Evolutionary conservation across 2,888 invertebrate genomes (phyloP), one percentile per base, ranked within the genome.

Genomic region (Dromius quadrimaculatus): DNA sequence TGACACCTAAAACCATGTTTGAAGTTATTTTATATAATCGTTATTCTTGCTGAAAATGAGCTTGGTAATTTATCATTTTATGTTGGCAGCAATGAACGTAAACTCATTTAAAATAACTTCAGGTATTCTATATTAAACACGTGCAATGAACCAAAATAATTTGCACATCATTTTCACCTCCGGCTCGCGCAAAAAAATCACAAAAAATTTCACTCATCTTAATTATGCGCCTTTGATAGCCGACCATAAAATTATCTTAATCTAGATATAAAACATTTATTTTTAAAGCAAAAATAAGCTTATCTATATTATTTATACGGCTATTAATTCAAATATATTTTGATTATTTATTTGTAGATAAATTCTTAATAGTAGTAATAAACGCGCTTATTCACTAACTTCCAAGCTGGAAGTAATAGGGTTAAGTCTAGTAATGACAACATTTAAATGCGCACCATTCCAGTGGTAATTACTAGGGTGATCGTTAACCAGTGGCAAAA

Each of bases 361-460:
- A 54, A 54, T 54, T 41, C 41, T 41, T 19, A 54, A 23, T 23
- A 8, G 13, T 22, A 47, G 47, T 23, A 47, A 47, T 47, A 47
- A 47, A 47, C 11, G 47, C 11, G 23, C 50, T 54, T 54, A 13
- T 54, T 54, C 50, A 6, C 13, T 9, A 20, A 23, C 13, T 20
- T 23, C 23, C 23, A 11, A 9, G 11, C 34, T 17, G 59, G 9
- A 54, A 54, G 50, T 28, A 50, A 28, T 54, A 54, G 50, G 50
- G 50, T 8, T 15, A 11, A 41, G 28, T 8, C 50, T 28, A 41
- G 41, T 79, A 79, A 79, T 78, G 78, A 78, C 76, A 76, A 78
- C 78, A 78, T 79, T 78, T 78, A 78, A 78, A 78, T 78, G 78
- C 79, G 78, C 73, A 75, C 76, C 72, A 63, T 74, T 75, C 74